Percentiles rank a stretch among this genome's conserved stretches.
phyloP scores from a whole-genome alignment of 2,797 vertebrate genomes.

The Acipenser transmontanus region DNA sequence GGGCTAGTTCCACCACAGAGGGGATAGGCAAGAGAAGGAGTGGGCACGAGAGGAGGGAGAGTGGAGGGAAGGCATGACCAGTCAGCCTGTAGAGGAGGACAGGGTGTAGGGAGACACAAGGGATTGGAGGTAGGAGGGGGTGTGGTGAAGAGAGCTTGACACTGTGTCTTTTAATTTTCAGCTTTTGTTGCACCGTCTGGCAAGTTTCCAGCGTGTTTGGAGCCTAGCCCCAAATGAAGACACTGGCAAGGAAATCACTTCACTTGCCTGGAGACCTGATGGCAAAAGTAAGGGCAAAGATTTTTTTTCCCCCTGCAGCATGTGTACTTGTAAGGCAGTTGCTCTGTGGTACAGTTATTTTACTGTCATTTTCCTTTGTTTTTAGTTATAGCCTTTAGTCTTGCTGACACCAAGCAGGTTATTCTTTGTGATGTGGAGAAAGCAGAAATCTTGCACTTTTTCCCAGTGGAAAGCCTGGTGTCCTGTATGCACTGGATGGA shows the following conservation, averaged over 20 bases:
- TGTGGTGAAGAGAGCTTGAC: too few species aligned
- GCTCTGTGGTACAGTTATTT: slow-evolving; percentile 6
- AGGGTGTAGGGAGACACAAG: too few species aligned
- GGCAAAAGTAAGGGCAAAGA: slow-evolving; percentile 82
- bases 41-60: too few species aligned
- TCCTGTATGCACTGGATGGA: slow-evolving; percentile 98
- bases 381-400: slow-evolving; percentile 87
- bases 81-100: too few species aligned
- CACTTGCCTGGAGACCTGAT: slow-evolving; percentile 95
- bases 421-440: slow-evolving; percentile 94
- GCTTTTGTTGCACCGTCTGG: slow-evolving; percentile 92
- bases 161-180: slow-evolving; percentile 32
- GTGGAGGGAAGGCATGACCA: too few species aligned
- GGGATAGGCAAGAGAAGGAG: too few species aligned
- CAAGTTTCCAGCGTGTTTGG: slow-evolving; percentile 94
- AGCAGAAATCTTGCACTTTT: slow-evolving; percentile 89
- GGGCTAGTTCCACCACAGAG: too few species aligned
- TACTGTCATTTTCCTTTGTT: slow-evolving; percentile 13
- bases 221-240: slow-evolving; percentile 86
- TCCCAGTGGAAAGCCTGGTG: slow-evolving; percentile 69
- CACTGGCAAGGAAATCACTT: slow-evolving; percentile 91
- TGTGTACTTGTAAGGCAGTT: neutral
- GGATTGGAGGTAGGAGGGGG: too few species aligned
- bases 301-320: too few species aligned
- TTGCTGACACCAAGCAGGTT: slow-evolving; percentile 86